Percentiles rank a stretch among this genome's conserved stretches.
Evolutionary conservation across 2,113 vertebrate genomes (phyloP).

Genomic region (Hucho hucho): DNA sequence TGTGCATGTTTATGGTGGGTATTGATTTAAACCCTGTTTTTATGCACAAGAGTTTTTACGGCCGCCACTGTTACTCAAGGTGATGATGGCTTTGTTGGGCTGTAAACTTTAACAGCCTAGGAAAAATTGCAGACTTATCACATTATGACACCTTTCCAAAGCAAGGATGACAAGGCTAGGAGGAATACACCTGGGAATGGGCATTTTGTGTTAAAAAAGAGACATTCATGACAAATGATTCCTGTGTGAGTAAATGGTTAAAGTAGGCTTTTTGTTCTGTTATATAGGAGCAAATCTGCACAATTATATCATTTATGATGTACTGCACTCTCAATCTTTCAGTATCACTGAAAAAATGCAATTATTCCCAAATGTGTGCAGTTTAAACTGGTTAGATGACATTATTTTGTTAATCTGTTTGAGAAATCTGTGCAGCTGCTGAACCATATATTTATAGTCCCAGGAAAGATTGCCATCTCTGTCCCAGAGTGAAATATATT

Average conservation of each 20-base stretch:
- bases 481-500: slow-evolving; percentile 1
- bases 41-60: slow-evolving; percentile 52
- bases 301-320: not conserved
- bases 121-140: slow-evolving; percentile 58
- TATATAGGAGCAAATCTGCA: not conserved
- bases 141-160: slow-evolving; percentile 43
- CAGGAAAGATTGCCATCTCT: not conserved
- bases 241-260: not conserved
- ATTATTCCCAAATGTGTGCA: not conserved
- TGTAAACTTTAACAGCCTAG: slow-evolving; percentile 63
- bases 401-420: not conserved
- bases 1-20: slow-evolving; percentile 28
- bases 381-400: not conserved
- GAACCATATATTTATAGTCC: not conserved
- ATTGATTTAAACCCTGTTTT: slow-evolving; percentile 46
- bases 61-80: slow-evolving; percentile 50
- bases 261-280: not conserved
- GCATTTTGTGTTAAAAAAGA: not conserved
- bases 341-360: not conserved
- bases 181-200: not conserved
- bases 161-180: not conserved
- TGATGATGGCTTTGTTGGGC: slow-evolving; percentile 56
- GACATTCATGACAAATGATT: not conserved
- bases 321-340: not conserved
- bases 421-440: not conserved